These are phyloP conservation scores for Metaphire vulgaris DNA, from an alignment of 1,140 invertebrate genomes.

Conservation along the genomic window DNA sequence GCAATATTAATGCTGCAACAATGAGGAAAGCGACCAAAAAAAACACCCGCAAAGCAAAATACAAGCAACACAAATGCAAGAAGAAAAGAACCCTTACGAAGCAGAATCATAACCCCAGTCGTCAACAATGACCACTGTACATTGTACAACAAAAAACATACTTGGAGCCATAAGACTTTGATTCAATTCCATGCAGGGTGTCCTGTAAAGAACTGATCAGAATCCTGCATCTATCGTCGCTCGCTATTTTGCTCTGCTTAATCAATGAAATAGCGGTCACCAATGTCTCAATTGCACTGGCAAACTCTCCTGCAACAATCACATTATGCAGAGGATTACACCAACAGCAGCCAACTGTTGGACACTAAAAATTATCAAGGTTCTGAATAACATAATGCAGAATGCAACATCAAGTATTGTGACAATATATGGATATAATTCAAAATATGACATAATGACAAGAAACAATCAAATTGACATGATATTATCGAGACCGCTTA, in stretches of 20 bases:
- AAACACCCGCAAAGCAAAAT: too few relatives aligned
- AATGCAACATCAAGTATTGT: too few relatives aligned
- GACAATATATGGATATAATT: too few relatives aligned
- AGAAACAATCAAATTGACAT: too few relatives aligned
- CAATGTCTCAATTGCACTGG: slow-evolving; percentile 94
- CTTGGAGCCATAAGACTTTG: slow-evolving; percentile 79
- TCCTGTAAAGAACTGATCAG: slow-evolving; percentile 91
- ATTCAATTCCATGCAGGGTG: slow-evolving; percentile 91
- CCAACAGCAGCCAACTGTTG: not conserved
- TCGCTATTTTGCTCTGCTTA: slow-evolving; percentile 94
- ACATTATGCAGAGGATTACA: slow-evolving; percentile 26
- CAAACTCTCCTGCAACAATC: slow-evolving; percentile 78
- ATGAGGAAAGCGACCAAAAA: too few relatives aligned
- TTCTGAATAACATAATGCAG: not conserved
- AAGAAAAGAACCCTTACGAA: too few relatives aligned
- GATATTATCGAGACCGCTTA: too few relatives aligned
- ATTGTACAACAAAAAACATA: slow-evolving; percentile 49
- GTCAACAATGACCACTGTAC: too few relatives aligned
- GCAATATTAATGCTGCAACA: too few relatives aligned
- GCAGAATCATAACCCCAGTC: too few relatives aligned
- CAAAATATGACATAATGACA: too few relatives aligned
- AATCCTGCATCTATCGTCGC: slow-evolving; percentile 97
- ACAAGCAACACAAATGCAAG: too few relatives aligned
- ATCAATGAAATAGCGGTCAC: slow-evolving; percentile 97
- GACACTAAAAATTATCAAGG: not conserved